Conservation (phyloP, 1,140 invertebrate genomes). For the Brachionus calyciflorus region DNA sequence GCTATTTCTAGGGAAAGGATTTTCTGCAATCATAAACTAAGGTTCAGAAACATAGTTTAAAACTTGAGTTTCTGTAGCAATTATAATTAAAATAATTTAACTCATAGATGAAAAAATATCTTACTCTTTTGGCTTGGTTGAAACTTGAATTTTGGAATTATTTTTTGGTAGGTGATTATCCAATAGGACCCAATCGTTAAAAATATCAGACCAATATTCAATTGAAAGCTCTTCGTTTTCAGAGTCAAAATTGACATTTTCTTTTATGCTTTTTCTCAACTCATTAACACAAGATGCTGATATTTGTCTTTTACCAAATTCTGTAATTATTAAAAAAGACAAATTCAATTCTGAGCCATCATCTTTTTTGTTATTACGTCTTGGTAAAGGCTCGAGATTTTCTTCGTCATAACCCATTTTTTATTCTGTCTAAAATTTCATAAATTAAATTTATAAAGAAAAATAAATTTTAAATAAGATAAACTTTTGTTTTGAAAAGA, state of each 20-base stretch:
- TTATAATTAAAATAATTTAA: not conserved
- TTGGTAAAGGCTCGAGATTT: not conserved
- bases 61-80: not conserved
- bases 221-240: not conserved
- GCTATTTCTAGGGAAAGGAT: no score
- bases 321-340: not conserved
- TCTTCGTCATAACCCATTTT: constrained; percentile 29
- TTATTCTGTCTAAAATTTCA: not conserved
- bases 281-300: not conserved
- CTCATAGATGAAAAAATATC: not conserved
- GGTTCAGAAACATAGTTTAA: no score
- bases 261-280: not conserved
- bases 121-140: not conserved
- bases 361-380: not conserved
- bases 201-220: constrained; percentile 18
- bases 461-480: not conserved
- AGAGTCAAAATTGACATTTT: not conserved
- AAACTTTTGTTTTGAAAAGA: not conserved
- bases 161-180: not conserved
- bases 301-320: constrained; percentile 19
- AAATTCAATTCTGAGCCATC: not conserved
- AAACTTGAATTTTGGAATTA: not conserved
- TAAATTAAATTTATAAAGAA: not conserved
- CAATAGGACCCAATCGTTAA: constrained; percentile 8
- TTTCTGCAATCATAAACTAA: no score